Base-by-base conservation (phyloP, 1,140 invertebrate genomes). In the Thalassaphorura encarpata region DNA sequence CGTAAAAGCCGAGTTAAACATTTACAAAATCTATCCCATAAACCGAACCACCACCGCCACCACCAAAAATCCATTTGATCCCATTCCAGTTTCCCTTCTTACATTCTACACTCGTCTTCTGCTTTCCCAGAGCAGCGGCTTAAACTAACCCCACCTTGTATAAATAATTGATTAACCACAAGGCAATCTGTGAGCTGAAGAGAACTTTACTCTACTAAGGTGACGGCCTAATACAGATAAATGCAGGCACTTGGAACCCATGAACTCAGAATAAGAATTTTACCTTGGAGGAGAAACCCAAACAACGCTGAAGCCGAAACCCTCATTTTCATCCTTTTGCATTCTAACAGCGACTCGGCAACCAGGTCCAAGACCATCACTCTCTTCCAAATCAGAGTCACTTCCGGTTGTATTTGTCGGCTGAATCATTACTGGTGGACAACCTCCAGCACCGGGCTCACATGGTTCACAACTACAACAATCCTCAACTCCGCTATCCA, bases 271-370 rank as follows among this genome's bases (percentile, higher is more conserved):
- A 18, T 18, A 23, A 47, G 36, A 29, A 27, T 6, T 18, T 57
- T 64, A 61, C 63, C 58, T 52, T 19, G 63, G 63, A 26, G 59
- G 63, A 11, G 56, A 60, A 19, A 61, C 55, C 63, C 63, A 64
- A 23, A 61, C 56, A 33, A 64, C 63, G 24, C 47, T 59, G 51
- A 64, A 64, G 11, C 63, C 63, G 31, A 56, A 61, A 5, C 63
- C 63, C n/a, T n/a, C n/a, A n/a, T n/a, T n/a, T n/a, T n/a, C n/a
- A n/a, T n/a, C n/a, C n/a, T n/a, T n/a, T n/a, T n/a, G n/a, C n/a
- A n/a, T n/a, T n/a, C n/a, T n/a, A n/a, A n/a, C n/a, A n/a, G n/a
- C n/a, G n/a, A n/a, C n/a, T n/a, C n/a, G n/a, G n/a, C n/a, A n/a
- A n/a, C n/a, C n/a, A n/a, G n/a, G n/a, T n/a, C n/a, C n/a, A n/a